phyloP scores from a whole-genome alignment of 2,113 vertebrate genomes.

The Tachycineta bicolor region DNA sequence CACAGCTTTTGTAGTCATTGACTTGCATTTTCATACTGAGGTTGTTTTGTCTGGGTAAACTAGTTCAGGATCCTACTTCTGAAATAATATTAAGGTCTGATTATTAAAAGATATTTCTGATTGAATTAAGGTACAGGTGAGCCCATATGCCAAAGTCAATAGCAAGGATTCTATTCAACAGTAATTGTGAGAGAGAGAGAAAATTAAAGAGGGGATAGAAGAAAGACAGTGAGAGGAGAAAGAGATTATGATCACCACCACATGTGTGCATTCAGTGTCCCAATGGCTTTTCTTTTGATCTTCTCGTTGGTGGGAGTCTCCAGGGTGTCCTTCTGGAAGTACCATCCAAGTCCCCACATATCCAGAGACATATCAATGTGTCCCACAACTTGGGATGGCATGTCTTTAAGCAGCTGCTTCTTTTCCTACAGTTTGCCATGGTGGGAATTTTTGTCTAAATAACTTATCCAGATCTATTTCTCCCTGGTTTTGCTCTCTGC shows the following conservation, averaged over 20 bases:
- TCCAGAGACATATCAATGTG: neutral
- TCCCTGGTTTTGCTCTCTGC: neutral
- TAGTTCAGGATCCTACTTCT: neutral
- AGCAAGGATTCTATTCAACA: neutral
- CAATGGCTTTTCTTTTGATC: neutral
- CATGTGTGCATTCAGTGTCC: fast-evolving
- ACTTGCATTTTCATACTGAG: neutral
- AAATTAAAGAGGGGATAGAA: neutral
- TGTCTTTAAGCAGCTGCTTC: neutral
- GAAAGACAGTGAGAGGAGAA: neutral
- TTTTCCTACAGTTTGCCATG: neutral
- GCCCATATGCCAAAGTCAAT: neutral
- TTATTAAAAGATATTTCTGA: neutral
- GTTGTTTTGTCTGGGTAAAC: neutral
- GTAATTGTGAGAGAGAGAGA: too few species aligned
- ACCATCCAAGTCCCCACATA: neutral
- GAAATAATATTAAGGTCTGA: neutral
- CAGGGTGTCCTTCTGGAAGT: neutral
- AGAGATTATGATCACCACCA: neutral
- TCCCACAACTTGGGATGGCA: too few species aligned
- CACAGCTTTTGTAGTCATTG: neutral
- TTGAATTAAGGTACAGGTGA: neutral
- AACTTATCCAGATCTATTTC: neutral
- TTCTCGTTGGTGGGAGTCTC: fast-evolving
- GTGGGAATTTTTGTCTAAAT: neutral